A percentile compares a stretch with the other conserved stretches of the same genome.
phyloP scores from a whole-genome alignment of 2,113 vertebrate genomes.

The Rousettus leschenaultii region DNA sequence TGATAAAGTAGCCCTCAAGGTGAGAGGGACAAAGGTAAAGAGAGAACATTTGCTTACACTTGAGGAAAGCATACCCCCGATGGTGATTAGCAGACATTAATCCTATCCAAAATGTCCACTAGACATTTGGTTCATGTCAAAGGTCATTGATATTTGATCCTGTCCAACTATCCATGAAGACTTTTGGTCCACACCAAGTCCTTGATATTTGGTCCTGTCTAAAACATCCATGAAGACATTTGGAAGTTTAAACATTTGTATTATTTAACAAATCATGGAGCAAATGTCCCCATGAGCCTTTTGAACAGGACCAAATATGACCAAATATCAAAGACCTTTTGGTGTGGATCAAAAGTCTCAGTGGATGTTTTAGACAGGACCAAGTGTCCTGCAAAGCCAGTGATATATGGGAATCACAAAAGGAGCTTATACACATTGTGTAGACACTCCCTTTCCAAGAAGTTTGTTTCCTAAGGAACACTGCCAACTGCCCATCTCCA shows the following conservation, averaged over 20 bases:
- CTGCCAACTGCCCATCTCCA: background rate
- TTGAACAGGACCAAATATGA: background rate
- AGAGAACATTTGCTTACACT: background rate
- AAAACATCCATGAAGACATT: background rate
- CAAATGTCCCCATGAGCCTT: background rate
- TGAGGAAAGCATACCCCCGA: background rate
- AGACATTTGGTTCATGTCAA: no score
- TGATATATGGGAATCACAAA: background rate
- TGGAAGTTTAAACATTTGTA: background rate
- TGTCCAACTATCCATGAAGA: background rate
- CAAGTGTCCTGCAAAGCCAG: background rate
- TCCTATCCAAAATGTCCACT: background rate
- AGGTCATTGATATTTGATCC: background rate
- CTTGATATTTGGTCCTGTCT: background rate
- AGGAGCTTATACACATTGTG: background rate
- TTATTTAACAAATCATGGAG: background rate
- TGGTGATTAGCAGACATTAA: background rate
- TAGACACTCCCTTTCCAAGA: background rate
- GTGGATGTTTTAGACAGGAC: background rate
- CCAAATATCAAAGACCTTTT: no score
- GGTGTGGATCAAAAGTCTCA: no score
- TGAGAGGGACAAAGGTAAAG: background rate
- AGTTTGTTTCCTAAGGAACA: background rate
- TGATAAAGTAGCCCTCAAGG: background rate
- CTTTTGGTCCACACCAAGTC: background rate